Conservation (phyloP, 2,113 vertebrate genomes). For the Mixornis gularis region DNA sequence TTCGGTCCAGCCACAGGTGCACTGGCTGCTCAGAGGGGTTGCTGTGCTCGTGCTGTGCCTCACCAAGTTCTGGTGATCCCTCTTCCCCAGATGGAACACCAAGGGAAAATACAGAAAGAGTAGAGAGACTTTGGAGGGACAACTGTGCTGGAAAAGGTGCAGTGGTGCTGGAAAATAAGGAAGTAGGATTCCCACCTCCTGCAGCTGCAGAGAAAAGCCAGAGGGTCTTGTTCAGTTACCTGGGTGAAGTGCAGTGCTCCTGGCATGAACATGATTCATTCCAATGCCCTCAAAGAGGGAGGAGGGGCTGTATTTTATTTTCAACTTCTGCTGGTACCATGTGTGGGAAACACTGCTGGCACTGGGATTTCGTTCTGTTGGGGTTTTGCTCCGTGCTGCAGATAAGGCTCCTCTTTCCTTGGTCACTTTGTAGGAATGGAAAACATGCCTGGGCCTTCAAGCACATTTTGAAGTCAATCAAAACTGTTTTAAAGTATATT, state of each 20-base stretch:
- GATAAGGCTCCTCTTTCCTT: background rate
- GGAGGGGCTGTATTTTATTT: background rate
- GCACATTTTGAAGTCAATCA: conserved; percentile 40
- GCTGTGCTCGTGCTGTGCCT: background rate
- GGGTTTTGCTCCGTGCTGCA: background rate
- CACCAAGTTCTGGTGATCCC: background rate
- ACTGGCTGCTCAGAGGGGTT: background rate
- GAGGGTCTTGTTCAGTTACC: background rate
- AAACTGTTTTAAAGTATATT: conserved; percentile 35
- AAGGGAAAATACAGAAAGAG: background rate
- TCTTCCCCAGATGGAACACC: background rate
- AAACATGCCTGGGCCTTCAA: conserved; percentile 4
- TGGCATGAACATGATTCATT: rapidly evolving
- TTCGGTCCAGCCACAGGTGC: background rate
- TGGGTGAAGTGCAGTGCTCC: background rate
- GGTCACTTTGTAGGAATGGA: background rate
- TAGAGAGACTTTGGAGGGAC: background rate
- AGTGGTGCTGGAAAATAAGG: background rate
- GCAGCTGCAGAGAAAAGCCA: background rate
- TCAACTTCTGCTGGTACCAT: rapidly evolving
- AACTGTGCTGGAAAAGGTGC: background rate
- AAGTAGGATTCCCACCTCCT: background rate
- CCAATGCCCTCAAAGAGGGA: background rate
- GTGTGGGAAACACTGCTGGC: background rate
- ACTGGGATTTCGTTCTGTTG: background rate